phyloP scores from a whole-genome alignment of 1,140 invertebrate genomes.

The Paraescarpia echinospica region DNA sequence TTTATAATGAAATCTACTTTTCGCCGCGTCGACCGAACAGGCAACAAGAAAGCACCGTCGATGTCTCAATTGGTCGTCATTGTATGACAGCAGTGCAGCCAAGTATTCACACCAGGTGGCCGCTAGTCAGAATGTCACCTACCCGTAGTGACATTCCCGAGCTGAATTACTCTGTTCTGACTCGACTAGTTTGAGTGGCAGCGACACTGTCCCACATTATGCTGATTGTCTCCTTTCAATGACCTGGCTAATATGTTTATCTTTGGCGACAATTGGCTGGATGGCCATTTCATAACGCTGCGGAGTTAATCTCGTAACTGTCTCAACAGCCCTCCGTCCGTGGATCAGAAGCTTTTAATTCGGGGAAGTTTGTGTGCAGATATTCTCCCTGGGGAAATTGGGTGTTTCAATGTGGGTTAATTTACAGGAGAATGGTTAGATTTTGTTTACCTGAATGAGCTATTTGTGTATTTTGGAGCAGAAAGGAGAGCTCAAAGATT shows the following conservation, averaged over 20 bases:
- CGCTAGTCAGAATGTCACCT: not conserved
- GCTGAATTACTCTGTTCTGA: not conserved
- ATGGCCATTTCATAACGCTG: not conserved
- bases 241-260: not conserved
- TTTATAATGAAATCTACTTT: not conserved
- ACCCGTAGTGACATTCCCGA: not conserved
- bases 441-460: not conserved
- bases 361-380: not conserved
- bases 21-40: not conserved
- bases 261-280: not conserved
- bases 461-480: not conserved
- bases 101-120: not conserved
- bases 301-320: not conserved
- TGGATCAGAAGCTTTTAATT: not conserved
- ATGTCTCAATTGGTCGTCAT: not conserved
- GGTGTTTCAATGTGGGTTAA: not conserved
- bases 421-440: not conserved
- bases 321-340: not conserved
- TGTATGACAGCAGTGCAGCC: not conserved
- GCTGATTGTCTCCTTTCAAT: not conserved
- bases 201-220: not conserved
- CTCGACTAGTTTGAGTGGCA: not conserved
- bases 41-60: not conserved
- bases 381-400: not conserved
- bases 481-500: not conserved